Percentiles rank a stretch among this genome's conserved stretches.
These are phyloP conservation scores for Chelonus formosanus DNA, from an alignment of 2,888 invertebrate species.

Conservation along the genomic window DNA sequence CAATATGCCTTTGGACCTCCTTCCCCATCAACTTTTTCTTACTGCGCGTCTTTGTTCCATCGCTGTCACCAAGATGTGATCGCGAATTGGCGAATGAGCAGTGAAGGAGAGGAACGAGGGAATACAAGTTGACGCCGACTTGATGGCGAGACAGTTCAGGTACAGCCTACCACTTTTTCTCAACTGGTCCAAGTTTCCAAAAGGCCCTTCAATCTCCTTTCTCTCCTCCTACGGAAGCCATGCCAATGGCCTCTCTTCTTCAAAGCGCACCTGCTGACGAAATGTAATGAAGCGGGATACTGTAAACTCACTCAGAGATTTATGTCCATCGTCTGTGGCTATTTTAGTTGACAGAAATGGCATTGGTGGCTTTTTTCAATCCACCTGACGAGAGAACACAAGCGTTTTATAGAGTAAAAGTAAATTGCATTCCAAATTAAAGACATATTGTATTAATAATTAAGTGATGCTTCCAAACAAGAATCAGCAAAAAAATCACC, in stretches of 20 bases:
- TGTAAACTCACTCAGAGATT: conserved; percentile 18
- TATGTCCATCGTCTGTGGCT: conserved; percentile 1
- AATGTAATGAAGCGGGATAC: conserved; percentile 8
- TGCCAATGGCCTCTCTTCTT: conserved; percentile 25
- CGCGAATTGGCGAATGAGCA: conserved; percentile 44
- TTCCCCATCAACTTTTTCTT: conserved; percentile 63
- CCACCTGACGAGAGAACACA: neutral
- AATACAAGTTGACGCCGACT: conserved; percentile 45
- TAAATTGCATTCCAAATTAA: too few species aligned
- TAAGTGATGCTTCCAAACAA: too few species aligned
- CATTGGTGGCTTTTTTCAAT: neutral
- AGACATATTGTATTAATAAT: too few species aligned
- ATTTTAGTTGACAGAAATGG: conserved; percentile 10
- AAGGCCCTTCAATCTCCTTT: conserved; percentile 37
- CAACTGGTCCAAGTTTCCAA: conserved; percentile 48
- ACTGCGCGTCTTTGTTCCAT: conserved; percentile 54
- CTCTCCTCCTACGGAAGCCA: conserved; percentile 28
- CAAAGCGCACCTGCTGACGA: neutral
- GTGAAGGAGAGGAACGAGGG: conserved; percentile 8
- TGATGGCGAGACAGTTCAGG: conserved; percentile 47
- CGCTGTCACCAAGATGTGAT: conserved; percentile 45
- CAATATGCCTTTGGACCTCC: conserved; percentile 47
- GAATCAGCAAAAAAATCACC: too few species aligned
- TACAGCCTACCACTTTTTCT: conserved; percentile 57
- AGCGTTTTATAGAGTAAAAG: too few species aligned